Evolutionary conservation across 2,797 vertebrate genomes (phyloP).

Genomic region (Enteromius thamalakanensis): DNA sequence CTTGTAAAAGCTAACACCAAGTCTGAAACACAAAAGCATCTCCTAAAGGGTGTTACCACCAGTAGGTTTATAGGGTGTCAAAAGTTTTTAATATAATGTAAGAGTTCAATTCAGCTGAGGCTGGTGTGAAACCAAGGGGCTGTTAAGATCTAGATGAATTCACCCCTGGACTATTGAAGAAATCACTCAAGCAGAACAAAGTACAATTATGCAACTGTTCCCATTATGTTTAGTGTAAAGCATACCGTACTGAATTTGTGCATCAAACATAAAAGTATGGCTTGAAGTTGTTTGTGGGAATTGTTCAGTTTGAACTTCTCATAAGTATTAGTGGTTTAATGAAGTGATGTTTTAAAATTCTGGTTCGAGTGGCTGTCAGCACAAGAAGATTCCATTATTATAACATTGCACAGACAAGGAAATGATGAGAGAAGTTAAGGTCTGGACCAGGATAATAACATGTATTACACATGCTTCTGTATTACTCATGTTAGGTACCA

Average conservation of each 20-base stretch:
- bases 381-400: background rate
- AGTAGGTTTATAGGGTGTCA: background rate
- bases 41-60: background rate
- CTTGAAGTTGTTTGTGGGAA: constrained; percentile 19
- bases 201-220: constrained; percentile 14
- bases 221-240: background rate
- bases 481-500: background rate
- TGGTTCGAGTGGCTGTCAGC: background rate
- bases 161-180: background rate
- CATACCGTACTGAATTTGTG: background rate
- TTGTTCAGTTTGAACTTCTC: background rate
- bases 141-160: background rate
- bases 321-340: background rate
- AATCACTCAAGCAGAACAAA: constrained; percentile 22
- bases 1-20: background rate
- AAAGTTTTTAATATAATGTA: background rate
- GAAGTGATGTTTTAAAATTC: background rate
- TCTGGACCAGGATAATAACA: background rate
- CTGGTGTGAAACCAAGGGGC: constrained; percentile 1
- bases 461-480: background rate
- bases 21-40: background rate
- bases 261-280: constrained; percentile 2
- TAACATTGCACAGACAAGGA: background rate
- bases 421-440: background rate
- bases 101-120: background rate